Evolutionary conservation across 2,797 vertebrate genomes (phyloP), one percentile per base, ranked within the genome.

Genomic region (Monodelphis domestica): DNA sequence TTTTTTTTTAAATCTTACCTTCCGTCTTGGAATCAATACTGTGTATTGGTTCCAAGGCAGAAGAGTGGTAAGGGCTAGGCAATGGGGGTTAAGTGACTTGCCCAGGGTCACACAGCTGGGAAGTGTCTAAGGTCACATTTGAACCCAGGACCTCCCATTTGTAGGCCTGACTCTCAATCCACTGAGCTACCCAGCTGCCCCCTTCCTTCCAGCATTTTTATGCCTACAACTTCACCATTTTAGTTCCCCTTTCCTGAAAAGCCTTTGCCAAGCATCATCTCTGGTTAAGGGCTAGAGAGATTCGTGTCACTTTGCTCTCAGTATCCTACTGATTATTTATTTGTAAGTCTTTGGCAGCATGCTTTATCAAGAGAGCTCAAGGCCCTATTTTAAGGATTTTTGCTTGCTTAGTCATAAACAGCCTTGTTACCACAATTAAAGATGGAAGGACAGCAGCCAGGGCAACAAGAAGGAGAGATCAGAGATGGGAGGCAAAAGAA

Each of bases 131-230:
- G n/a, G n/a, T n/a, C n/a, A n/a, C n/a, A n/a, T n/a, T n/a, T n/a
- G n/a, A n/a, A n/a, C n/a, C n/a, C n/a, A n/a, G n/a, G n/a, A n/a
- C n/a, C n/a, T n/a, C n/a, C n/a, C n/a, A n/a, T n/a, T n/a, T n/a
- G n/a, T n/a, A n/a, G n/a, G n/a, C n/a, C n/a, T n/a, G n/a, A n/a
- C n/a, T n/a, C n/a, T n/a, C n/a, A n/a, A n/a, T n/a, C n/a, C n/a
- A n/a, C n/a, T n/a, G n/a, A n/a, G n/a, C n/a, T n/a, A n/a, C n/a
- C n/a, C n/a, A n/a, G n/a, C n/a, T n/a, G n/a, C n/a, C n/a, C n/a
- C n/a, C n/a, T n/a, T 94, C 89, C 29, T 7, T 12, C 92, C 57
- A 89, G 38, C 70, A 59, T 95, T 91, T 92, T 92, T 88, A 94
- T 93, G 54, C 9, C 50, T 0, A 0, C 28, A 45, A 17, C 14